phyloP scores from a whole-genome alignment of 2,888 invertebrate genomes.

The Melanargia galathea region DNA sequence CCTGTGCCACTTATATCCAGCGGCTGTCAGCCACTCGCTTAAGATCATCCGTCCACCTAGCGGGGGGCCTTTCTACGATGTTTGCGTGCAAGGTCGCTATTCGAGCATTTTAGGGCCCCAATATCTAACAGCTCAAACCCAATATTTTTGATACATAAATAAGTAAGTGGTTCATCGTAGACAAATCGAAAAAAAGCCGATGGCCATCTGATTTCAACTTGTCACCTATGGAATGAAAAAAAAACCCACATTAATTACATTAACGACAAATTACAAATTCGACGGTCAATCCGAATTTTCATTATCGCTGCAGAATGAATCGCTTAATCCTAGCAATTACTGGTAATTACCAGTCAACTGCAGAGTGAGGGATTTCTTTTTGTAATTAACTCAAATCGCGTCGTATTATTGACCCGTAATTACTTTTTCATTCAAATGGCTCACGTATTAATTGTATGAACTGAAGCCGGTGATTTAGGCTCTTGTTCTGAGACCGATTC shows the following conservation, averaged over 20 bases:
- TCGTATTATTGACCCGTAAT: constrained; percentile 18
- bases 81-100: too few relatives aligned
- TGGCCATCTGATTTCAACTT: not conserved
- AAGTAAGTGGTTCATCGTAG: not conserved
- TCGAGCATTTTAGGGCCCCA: too few relatives aligned
- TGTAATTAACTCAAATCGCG: constrained; percentile 33
- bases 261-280: constrained; percentile 22
- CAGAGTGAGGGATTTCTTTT: constrained; percentile 31
- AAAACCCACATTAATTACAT: constrained; percentile 13
- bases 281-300: constrained; percentile 17
- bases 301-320: constrained; percentile 28
- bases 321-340: constrained; percentile 32
- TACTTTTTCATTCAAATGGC: constrained; percentile 19
- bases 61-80: too few relatives aligned
- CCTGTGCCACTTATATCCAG: too few relatives aligned
- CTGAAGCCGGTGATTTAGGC: constrained; percentile 15
- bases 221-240: not conserved
- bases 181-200: not conserved
- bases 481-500: constrained; percentile 11
- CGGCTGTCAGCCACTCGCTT: too few relatives aligned
- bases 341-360: constrained; percentile 27
- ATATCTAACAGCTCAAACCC: too few relatives aligned
- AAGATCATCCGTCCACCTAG: too few relatives aligned
- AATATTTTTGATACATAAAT: too few relatives aligned
- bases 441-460: constrained; percentile 15